Evolutionary conservation across 2,888 invertebrate species (phyloP).

Genomic region (Cotesia congregata): DNA sequence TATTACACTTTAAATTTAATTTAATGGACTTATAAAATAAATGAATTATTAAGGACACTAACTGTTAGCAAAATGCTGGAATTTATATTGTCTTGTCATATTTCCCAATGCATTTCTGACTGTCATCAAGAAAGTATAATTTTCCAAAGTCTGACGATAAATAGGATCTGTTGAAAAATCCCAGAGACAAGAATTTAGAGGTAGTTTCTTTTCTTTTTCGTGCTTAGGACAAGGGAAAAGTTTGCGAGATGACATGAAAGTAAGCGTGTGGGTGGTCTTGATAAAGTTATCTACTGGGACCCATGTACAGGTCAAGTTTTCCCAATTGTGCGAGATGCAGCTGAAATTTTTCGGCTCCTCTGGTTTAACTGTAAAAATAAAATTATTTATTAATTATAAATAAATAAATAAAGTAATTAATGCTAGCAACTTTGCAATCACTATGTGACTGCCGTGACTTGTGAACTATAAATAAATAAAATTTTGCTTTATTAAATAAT

Average conservation of each 20-base stretch:
- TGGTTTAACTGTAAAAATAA: slow-evolving; percentile 73
- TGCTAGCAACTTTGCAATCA: too few relatives aligned
- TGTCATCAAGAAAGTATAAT: slow-evolving; percentile 75
- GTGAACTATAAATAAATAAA: too few relatives aligned
- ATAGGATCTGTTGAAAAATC: slow-evolving; percentile 71
- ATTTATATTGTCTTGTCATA: slow-evolving; percentile 71
- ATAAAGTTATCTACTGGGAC: slow-evolving; percentile 74
- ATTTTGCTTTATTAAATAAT: too few relatives aligned
- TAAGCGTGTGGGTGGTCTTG: slow-evolving; percentile 73
- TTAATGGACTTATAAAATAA: slow-evolving; percentile 13
- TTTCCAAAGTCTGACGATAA: slow-evolving; percentile 72
- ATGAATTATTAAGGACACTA: slow-evolving; percentile 47
- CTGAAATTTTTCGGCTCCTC: slow-evolving; percentile 77
- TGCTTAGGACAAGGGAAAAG: slow-evolving; percentile 65
- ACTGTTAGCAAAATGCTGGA: slow-evolving; percentile 75
- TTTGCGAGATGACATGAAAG: slow-evolving; percentile 69
- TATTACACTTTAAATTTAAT: slow-evolving; percentile 23
- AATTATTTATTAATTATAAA: background rate
- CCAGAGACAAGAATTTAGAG: slow-evolving; percentile 71
- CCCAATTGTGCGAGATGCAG: slow-evolving; percentile 82
- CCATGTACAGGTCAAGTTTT: slow-evolving; percentile 83
- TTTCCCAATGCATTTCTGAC: slow-evolving; percentile 77
- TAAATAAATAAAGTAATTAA: background rate
- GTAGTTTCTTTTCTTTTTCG: slow-evolving; percentile 31
- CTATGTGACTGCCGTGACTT: too few relatives aligned